Conservation (phyloP, 2,888 invertebrate species). For the Ferdinandea cuprea region DNA sequence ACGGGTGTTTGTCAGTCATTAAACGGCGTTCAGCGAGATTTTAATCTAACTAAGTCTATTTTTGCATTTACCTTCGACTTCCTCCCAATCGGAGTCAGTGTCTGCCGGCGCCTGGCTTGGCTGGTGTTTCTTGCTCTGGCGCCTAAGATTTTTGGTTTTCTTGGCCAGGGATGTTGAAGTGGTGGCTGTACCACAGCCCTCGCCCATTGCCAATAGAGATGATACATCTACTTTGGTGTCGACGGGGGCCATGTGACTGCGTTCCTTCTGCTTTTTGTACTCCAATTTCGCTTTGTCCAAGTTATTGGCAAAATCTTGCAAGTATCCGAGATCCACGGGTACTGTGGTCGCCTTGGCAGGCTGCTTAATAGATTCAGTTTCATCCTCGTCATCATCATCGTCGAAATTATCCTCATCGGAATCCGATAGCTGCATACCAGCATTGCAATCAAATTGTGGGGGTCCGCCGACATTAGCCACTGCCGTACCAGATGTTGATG, state of each 20-base stretch:
- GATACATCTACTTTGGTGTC: constrained; percentile 84
- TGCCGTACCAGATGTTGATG: constrained; percentile 45
- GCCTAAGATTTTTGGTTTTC: constrained; percentile 78
- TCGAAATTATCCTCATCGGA: constrained; percentile 80
- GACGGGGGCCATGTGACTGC: constrained; percentile 76
- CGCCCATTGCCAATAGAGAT: constrained; percentile 87
- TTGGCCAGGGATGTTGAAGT: constrained; percentile 78
- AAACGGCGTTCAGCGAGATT: constrained; percentile 55
- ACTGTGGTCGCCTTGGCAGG: constrained; percentile 77
- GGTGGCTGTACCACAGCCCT: constrained; percentile 82
- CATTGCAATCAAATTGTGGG: constrained; percentile 82
- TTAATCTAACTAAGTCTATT: constrained; percentile 69
- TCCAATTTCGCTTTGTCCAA: constrained; percentile 85
- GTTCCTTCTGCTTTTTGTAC: constrained; percentile 84
- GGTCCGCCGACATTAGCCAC: constrained; percentile 60
- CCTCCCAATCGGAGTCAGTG: constrained; percentile 90
- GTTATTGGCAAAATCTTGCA: constrained; percentile 85
- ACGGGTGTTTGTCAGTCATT: constrained; percentile 53
- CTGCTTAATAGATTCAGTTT: constrained; percentile 71
- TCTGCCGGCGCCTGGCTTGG: constrained; percentile 81
- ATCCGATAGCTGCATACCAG: constrained; percentile 79
- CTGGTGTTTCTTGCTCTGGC: constrained; percentile 79
- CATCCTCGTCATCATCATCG: constrained; percentile 77
- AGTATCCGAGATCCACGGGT: constrained; percentile 84
- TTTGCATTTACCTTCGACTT: constrained; percentile 86